These are phyloP conservation scores for Egretta garzetta DNA, from an alignment of 2,113 vertebrate species.

Conservation along the genomic window DNA sequence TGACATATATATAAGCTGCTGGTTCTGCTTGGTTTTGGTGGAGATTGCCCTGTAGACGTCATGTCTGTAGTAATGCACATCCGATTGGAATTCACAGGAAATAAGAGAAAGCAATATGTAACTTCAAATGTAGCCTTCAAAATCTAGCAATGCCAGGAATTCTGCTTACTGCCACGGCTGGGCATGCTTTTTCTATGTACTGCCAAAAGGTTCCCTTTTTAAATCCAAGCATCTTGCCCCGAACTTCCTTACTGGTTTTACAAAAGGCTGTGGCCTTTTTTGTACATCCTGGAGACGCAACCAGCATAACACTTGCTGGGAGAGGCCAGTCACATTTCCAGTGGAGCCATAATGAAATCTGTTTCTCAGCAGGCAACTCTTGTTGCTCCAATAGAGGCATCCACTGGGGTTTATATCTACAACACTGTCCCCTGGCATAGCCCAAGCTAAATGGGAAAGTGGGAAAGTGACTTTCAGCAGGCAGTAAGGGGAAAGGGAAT, in stretches of 20 bases:
- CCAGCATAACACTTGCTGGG: neutral
- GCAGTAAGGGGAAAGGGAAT: neutral
- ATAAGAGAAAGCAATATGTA: neutral
- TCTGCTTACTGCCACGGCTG: neutral
- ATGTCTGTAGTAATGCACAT: neutral
- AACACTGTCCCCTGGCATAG: neutral
- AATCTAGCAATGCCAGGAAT: neutral
- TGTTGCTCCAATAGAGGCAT: neutral
- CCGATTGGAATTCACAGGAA: neutral
- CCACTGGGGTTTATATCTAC: neutral
- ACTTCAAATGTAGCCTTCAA: neutral
- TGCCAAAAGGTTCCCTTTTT: neutral
- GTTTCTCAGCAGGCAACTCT: neutral
- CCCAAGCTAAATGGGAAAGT: neutral
- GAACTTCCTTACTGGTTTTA: neutral
- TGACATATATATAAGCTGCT: neutral
- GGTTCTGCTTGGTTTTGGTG: neutral
- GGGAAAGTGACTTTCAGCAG: neutral
- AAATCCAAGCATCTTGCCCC: neutral
- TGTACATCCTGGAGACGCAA: neutral
- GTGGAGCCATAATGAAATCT: neutral
- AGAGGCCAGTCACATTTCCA: neutral
- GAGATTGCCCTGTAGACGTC: neutral
- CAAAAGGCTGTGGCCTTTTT: neutral
- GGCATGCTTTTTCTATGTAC: neutral